phyloP scores from a whole-genome alignment of 2,113 vertebrate species.

The Ifrita kowaldi region DNA sequence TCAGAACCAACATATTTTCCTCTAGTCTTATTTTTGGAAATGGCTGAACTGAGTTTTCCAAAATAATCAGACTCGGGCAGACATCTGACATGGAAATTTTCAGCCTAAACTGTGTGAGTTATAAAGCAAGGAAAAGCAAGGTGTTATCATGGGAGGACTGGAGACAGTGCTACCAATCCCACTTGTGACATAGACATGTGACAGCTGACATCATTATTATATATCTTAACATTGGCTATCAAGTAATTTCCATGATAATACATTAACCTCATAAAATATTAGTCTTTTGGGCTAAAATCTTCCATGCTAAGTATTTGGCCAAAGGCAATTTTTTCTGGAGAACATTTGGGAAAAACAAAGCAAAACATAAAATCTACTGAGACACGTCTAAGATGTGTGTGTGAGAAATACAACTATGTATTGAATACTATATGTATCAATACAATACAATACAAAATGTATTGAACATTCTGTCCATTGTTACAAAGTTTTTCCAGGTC shows the following conservation, averaged over 20 bases:
- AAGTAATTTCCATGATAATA: neutral
- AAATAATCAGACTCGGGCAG: slow-evolving; percentile 48
- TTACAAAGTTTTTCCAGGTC: neutral
- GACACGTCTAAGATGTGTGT: neutral
- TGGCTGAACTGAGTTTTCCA: slow-evolving; percentile 37
- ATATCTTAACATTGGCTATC: neutral
- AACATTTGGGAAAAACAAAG: neutral
- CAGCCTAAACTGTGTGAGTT: neutral
- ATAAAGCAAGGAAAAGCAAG: neutral
- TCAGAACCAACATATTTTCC: slow-evolving; percentile 36
- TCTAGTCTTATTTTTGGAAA: slow-evolving; percentile 57
- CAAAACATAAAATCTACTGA: neutral
- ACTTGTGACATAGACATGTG: neutral
- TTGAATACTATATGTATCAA: neutral
- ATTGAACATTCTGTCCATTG: neutral
- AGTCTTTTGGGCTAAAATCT: neutral
- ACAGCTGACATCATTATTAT: neutral
- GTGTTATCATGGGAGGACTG: neutral
- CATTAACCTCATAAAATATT: neutral
- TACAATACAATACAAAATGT: neutral
- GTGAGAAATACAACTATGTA: neutral
- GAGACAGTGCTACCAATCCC: neutral
- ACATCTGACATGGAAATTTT: slow-evolving; percentile 38
- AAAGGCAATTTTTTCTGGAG: neutral
- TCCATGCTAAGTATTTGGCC: neutral